Conservation (phyloP, 2,888 invertebrate species). For the Drosophila mimica region DNA sequence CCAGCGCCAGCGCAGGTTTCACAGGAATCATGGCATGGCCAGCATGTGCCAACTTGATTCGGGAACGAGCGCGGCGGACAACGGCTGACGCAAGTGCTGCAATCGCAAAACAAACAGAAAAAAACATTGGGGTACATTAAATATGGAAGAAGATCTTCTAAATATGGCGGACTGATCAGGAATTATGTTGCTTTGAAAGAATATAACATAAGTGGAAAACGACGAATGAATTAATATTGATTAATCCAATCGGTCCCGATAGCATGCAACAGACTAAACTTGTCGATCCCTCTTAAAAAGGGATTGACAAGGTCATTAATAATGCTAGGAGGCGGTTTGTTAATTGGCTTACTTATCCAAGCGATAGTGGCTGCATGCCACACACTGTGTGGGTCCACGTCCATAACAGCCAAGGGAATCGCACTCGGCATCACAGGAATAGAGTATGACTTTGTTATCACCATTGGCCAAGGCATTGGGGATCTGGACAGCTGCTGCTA, state of each 20-base stretch:
- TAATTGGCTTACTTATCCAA: constrained; percentile 89
- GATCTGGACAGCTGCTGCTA: constrained; percentile 83
- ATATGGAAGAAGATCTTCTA: not conserved
- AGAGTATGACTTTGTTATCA: constrained; percentile 80
- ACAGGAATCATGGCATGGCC: constrained; percentile 95
- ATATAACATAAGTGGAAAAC: not conserved
- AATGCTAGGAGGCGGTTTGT: too few relatives aligned
- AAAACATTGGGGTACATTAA: not conserved
- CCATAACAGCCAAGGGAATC: constrained; percentile 94
- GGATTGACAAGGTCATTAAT: not conserved
- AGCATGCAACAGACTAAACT: not conserved
- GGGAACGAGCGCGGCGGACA: constrained; percentile 94
- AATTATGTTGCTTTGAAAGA: not conserved
- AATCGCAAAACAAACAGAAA: constrained; percentile 11
- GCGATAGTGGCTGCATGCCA: constrained; percentile 92
- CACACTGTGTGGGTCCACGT: constrained; percentile 93
- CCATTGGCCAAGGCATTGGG: constrained; percentile 14
- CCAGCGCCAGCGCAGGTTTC: constrained; percentile 95
- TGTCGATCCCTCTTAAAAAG: not conserved
- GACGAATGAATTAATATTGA: not conserved
- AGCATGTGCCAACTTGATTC: constrained; percentile 92
- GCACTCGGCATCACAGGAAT: constrained; percentile 92
- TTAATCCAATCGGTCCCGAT: not conserved
- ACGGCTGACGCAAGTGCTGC: constrained; percentile 92
- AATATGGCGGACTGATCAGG: not conserved